Conservation (phyloP, 2,113 vertebrate species). For the Panthera uncia region DNA sequence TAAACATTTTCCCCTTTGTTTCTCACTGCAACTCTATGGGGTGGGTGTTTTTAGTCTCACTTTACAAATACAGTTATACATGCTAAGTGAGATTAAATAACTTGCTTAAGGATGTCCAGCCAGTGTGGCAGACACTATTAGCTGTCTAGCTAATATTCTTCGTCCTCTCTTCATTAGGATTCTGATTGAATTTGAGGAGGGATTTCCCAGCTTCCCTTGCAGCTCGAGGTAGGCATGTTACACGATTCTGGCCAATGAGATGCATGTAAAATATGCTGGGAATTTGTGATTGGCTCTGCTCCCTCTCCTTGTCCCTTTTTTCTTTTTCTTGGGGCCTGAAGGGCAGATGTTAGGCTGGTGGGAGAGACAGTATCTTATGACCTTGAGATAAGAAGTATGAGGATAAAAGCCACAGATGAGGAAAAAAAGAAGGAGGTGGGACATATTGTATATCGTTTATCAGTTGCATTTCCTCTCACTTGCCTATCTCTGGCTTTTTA, state of each 20-base stretch:
- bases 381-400: not conserved
- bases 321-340: not conserved
- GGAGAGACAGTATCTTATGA: not conserved
- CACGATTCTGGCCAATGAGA: not conserved
- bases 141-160: not conserved
- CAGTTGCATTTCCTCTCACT: not conserved
- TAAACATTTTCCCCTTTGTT: not conserved
- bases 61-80: not conserved
- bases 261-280: not conserved
- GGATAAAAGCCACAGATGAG: not conserved
- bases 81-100: constrained; percentile 4
- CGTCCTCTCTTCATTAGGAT: not conserved
- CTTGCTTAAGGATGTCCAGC: not conserved
- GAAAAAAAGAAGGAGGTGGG: not conserved
- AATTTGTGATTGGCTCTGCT: not conserved
- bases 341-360: not conserved
- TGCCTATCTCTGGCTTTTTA: not conserved
- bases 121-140: not conserved
- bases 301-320: not conserved
- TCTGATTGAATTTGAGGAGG: not conserved
- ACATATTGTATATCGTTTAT: not conserved
- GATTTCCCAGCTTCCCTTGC: constrained; percentile 34
- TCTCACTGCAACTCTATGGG: not conserved
- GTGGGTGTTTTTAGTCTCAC: not conserved
- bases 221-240: not conserved